Evolutionary conservation across 1,140 invertebrate genomes (phyloP).

Genomic region (Leucophenga varia): DNA sequence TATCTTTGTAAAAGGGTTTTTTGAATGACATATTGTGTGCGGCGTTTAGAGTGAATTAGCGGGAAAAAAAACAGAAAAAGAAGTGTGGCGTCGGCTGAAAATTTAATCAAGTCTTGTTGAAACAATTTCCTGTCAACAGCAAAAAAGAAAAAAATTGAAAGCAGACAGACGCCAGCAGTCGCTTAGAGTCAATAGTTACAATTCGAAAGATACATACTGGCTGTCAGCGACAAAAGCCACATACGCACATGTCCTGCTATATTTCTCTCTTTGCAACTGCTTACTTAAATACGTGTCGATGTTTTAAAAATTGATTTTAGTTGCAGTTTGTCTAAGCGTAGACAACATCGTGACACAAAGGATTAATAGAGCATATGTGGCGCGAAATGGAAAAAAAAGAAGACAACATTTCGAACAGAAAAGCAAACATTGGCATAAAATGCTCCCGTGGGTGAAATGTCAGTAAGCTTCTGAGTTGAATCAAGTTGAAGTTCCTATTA

Average conservation of each 20-base stretch:
- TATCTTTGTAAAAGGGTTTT: too few species aligned
- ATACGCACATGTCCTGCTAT: neutral
- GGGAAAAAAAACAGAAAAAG: too few species aligned
- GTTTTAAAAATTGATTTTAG: slow-evolving; percentile 22
- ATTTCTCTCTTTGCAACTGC: slow-evolving; percentile 3
- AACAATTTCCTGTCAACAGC: slow-evolving; percentile 33
- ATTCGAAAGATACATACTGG: too few species aligned
- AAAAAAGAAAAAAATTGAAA: too few species aligned
- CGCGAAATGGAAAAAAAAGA: neutral
- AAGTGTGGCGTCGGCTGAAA: slow-evolving; percentile 30
- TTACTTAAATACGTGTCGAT: slow-evolving; percentile 2
- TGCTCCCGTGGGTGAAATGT: slow-evolving; percentile 48
- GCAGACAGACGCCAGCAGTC: too few species aligned
- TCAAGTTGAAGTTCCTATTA: too few species aligned
- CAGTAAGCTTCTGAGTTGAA: slow-evolving; percentile 16
- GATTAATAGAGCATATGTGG: slow-evolving; percentile 36
- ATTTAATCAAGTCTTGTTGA: slow-evolving; percentile 28
- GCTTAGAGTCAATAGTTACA: too few species aligned
- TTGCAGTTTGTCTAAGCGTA: slow-evolving; percentile 33
- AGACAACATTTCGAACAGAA: slow-evolving; percentile 9
- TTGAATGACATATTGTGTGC: too few species aligned
- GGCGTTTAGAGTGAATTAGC: too few species aligned
- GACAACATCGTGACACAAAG: slow-evolving; percentile 16
- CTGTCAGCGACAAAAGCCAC: too few species aligned
- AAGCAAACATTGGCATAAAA: slow-evolving; percentile 20